Evolutionary conservation across 1,140 invertebrate species (phyloP).

Genomic region (Melipona quadrifasciata): DNA sequence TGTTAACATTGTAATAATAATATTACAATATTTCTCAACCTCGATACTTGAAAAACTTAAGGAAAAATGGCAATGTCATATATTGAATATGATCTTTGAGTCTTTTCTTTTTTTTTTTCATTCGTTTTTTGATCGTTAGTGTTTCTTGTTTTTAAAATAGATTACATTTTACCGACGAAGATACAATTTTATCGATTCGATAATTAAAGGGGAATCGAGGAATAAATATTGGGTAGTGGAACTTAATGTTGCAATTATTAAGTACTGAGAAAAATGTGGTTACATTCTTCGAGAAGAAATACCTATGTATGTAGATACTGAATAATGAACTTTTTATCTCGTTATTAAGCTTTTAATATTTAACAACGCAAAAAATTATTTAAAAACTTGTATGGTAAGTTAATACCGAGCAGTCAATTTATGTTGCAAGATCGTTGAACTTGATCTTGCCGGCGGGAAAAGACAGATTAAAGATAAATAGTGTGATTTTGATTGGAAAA

Average conservation of each 20-base stretch:
- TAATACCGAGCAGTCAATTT: neutral
- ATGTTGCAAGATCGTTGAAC: neutral
- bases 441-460: neutral
- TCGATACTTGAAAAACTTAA: neutral
- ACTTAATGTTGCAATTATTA: neutral
- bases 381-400: neutral
- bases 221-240: neutral
- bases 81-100: neutral
- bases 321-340: neutral
- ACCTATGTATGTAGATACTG: no score
- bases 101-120: neutral
- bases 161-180: neutral
- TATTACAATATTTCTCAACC: neutral
- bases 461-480: neutral
- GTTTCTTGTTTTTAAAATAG: neutral
- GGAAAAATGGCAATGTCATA: no score
- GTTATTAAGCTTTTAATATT: neutral
- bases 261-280: neutral
- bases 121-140: neutral
- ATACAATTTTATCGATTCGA: neutral
- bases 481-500: neutral
- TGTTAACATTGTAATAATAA: neutral
- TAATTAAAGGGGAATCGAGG: neutral
- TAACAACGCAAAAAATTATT: neutral
- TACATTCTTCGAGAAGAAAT: no score